Conservation (phyloP, 2,797 vertebrate species). For the Danio jaintianensis region DNA sequence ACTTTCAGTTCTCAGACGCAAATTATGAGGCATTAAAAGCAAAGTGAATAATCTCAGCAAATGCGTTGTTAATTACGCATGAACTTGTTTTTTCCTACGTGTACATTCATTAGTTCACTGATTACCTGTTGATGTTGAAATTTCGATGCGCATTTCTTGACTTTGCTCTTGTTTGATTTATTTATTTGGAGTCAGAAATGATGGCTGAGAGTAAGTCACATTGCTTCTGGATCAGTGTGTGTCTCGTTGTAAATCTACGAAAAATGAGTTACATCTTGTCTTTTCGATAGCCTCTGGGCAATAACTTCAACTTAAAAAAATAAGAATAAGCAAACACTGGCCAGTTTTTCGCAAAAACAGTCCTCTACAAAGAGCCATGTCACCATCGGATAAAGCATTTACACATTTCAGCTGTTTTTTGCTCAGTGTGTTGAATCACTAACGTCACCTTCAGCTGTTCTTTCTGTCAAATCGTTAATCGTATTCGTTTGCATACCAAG, state of each 20-base stretch:
- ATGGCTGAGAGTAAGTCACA: constrained; percentile 23
- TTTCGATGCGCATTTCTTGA: constrained; percentile 43
- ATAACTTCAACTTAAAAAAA: constrained; percentile 35
- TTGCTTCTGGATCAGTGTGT: constrained; percentile 21
- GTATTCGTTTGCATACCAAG: not conserved
- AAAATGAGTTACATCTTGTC: not conserved
- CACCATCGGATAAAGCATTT: constrained; percentile 8
- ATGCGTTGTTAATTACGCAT: not conserved
- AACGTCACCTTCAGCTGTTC: constrained; percentile 6
- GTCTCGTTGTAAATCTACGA: constrained; percentile 46
- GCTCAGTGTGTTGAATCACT: constrained; percentile 29
- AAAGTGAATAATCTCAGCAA: constrained; percentile 6
- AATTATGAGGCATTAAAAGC: constrained; percentile 38
- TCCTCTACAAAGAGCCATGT: constrained; percentile 19
- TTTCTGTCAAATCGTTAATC: not conserved
- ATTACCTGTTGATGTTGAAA: constrained; percentile 24
- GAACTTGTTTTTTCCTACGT: constrained; percentile 17
- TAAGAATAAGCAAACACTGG: constrained; percentile 3
- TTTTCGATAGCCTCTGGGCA: constrained; percentile 40
- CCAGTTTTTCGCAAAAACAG: constrained; percentile 33
- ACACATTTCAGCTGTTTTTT: not conserved
- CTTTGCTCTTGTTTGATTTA: constrained; percentile 58
- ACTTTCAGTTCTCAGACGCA: constrained; percentile 1
- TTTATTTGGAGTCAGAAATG: constrained; percentile 64
- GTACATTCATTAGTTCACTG: not conserved